Evolutionary conservation across 2,888 invertebrate species (phyloP).

Genomic region (Diplolepis rosae): DNA sequence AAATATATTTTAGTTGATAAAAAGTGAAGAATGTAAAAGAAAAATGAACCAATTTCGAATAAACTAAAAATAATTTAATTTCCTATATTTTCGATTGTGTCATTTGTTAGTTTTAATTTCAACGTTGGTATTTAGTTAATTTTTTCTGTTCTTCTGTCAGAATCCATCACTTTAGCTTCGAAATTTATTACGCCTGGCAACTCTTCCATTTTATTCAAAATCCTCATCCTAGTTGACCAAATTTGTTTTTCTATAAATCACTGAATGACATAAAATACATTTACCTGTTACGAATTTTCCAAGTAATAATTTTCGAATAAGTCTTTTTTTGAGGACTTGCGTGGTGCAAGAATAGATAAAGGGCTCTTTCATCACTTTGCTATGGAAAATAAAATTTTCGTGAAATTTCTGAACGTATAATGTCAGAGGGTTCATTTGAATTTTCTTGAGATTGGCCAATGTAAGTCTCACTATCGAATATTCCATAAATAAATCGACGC

Average conservation of each 20-base stretch:
- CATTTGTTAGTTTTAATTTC: too few species aligned
- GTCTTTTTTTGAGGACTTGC: conserved; percentile 2
- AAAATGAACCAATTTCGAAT: too few species aligned
- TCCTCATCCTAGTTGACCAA: not conserved
- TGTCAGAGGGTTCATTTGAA: conserved; percentile 60
- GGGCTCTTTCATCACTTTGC: not conserved
- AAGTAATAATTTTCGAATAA: not conserved
- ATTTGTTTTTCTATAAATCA: conserved; percentile 1
- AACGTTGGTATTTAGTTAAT: too few species aligned
- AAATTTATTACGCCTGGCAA: not conserved
- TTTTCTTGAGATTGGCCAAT: conserved; percentile 55
- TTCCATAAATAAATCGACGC: conserved; percentile 72
- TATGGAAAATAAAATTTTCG: not conserved
- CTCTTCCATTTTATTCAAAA: not conserved
- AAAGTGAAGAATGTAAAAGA: too few species aligned
- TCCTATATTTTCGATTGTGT: too few species aligned
- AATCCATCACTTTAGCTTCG: conserved; percentile 1
- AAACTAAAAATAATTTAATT: too few species aligned
- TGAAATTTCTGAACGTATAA: conserved; percentile 41
- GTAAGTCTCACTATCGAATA: conserved; percentile 64
- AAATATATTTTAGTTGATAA: too few species aligned
- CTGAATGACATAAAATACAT: conserved; percentile 11
- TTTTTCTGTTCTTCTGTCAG: not conserved
- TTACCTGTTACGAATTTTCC: not conserved
- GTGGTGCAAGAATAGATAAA: conserved; percentile 14